phyloP scores from a whole-genome alignment of 2,113 vertebrate species.

The Menidia beryllina region DNA sequence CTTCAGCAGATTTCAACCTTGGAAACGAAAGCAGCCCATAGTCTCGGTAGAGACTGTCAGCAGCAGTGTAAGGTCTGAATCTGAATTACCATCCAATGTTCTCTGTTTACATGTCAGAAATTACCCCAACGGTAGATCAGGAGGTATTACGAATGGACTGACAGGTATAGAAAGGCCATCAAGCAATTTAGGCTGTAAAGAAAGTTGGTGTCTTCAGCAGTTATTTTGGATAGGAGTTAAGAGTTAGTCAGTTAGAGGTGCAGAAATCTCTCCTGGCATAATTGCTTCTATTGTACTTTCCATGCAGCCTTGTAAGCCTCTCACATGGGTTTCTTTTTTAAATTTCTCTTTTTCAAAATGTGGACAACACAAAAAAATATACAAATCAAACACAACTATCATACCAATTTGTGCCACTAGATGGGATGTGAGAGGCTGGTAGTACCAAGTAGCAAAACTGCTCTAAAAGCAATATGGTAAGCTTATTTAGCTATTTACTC shows the following conservation, averaged over 20 bases:
- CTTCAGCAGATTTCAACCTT: conserved; percentile 45
- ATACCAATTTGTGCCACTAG: too few species aligned
- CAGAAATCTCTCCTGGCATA: background rate
- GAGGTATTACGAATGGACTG: conserved; percentile 35
- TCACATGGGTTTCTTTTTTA: background rate
- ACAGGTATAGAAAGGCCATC: conserved; percentile 43
- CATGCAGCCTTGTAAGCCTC: background rate
- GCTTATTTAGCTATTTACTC: too few species aligned
- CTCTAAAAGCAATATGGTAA: too few species aligned
- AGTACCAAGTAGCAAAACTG: too few species aligned
- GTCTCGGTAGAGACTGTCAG: conserved; percentile 52
- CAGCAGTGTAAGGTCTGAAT: conserved; percentile 55
- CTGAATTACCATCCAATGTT: conserved; percentile 37
- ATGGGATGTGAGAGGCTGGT: too few species aligned
- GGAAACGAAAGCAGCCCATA: conserved; percentile 55
- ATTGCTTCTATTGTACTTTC: background rate
- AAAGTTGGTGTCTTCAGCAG: background rate
- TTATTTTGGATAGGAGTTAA: too few species aligned
- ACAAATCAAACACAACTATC: too few species aligned
- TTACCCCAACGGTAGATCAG: conserved; percentile 42
- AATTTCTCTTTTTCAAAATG: too few species aligned
- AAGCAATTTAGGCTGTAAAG: conserved; percentile 19
- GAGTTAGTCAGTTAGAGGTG: conserved; percentile 5
- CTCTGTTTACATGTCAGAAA: conserved; percentile 57
- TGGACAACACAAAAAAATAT: too few species aligned